phyloP scores from a whole-genome alignment of 2,888 invertebrate genomes.

The Mamestra brassicae region DNA sequence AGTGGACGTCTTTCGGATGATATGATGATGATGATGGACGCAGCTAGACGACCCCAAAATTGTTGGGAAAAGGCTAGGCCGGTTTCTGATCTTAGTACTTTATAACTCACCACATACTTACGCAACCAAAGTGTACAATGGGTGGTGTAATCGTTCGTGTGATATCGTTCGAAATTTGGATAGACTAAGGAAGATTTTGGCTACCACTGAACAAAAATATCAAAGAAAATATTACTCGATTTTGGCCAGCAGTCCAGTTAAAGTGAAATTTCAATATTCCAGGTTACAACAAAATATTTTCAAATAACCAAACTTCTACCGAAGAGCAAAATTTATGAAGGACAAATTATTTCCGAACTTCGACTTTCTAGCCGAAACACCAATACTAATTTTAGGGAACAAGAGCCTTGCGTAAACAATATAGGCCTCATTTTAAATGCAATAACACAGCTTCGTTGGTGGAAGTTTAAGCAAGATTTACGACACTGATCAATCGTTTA shows the following conservation, averaged over 20 bases:
- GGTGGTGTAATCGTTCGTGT: too few relatives aligned
- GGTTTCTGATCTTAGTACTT: too few relatives aligned
- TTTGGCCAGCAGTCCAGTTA: not conserved
- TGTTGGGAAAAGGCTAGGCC: too few relatives aligned
- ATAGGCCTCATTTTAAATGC: constrained; percentile 56
- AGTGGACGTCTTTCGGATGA: too few relatives aligned
- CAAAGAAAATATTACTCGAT: not conserved
- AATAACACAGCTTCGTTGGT: constrained; percentile 40
- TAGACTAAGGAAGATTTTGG: too few relatives aligned
- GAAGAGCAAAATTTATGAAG: constrained; percentile 14
- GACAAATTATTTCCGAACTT: constrained; percentile 35
- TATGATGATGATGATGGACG: too few relatives aligned
- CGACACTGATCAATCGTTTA: constrained; percentile 27
- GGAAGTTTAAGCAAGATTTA: constrained; percentile 41
- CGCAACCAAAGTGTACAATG: too few relatives aligned
- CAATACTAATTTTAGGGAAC: constrained; percentile 36
- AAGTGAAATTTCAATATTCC: not conserved
- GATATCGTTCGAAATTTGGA: too few relatives aligned
- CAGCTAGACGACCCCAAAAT: too few relatives aligned
- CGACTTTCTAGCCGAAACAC: constrained; percentile 22
- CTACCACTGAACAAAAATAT: too few relatives aligned
- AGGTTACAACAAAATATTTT: constrained; percentile 10
- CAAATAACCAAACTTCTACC: constrained; percentile 41
- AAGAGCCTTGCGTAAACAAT: constrained; percentile 35
- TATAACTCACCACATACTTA: too few relatives aligned